Conservation (phyloP, 1,140 invertebrate species). For the Drosophila oshimai region DNA sequence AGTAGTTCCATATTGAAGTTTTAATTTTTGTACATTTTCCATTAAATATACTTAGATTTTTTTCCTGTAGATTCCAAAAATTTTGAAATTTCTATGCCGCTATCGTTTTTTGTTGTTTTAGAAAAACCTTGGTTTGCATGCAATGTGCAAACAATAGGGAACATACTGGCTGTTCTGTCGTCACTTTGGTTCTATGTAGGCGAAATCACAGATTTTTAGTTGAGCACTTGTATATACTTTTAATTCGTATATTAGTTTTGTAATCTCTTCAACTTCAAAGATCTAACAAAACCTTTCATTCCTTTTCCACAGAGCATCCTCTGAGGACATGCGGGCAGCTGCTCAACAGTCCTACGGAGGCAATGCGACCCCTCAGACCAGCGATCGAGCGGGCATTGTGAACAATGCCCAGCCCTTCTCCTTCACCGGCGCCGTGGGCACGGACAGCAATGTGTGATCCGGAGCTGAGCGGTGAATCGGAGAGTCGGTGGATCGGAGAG, state of each 20-base stretch:
- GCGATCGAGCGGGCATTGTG: conserved; percentile 87
- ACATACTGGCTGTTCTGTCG: background rate
- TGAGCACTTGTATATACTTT: conserved; percentile 6
- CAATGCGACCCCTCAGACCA: conserved; percentile 55
- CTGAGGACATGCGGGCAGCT: conserved; percentile 89
- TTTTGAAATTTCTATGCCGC: background rate
- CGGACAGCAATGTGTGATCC: conserved; percentile 86
- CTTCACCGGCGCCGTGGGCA: conserved; percentile 86
- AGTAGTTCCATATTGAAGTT: background rate
- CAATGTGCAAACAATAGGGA: background rate
- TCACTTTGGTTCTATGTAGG: conserved; percentile 24
- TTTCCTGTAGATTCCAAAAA: conserved; percentile 4
- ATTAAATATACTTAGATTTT: background rate
- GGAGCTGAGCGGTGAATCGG: background rate
- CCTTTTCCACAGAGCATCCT: conserved; percentile 86
- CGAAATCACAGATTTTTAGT: conserved; percentile 5
- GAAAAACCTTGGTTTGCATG: background rate
- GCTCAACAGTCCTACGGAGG: conserved; percentile 83
- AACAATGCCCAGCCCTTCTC: conserved; percentile 90
- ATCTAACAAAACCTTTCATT: background rate
- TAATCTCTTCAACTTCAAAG: background rate
- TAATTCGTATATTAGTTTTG: background rate
- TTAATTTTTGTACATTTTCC: background rate
- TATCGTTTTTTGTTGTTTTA: background rate
- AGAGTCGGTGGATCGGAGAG: background rate